A percentile compares a stretch with the other conserved stretches of the same genome.
Conservation (phyloP, 2,113 vertebrate species). For the Hippocampus barbouri region DNA sequence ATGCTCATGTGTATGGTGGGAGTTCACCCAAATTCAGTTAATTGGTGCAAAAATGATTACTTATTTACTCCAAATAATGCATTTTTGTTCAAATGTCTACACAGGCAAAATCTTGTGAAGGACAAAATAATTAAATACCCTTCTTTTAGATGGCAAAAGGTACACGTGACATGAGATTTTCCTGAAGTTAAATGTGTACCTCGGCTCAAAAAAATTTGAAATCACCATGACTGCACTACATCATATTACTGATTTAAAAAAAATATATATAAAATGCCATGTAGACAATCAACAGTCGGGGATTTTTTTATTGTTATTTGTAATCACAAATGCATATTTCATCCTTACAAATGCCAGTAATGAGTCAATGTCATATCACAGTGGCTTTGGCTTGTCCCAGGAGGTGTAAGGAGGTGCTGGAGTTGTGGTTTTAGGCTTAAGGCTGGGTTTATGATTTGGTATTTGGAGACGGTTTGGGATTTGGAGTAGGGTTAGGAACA, state of each 20-base stretch:
- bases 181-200: background rate
- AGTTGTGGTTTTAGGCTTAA: slow-evolving; percentile 49
- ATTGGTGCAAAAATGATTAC: no score
- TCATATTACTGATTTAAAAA: background rate
- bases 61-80: no score
- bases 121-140: no score
- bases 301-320: slow-evolving; percentile 51
- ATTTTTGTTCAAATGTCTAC: no score
- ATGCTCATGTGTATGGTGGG: no score
- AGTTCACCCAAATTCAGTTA: no score
- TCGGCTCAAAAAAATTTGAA: background rate
- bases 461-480: slow-evolving; percentile 39
- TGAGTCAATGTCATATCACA: slow-evolving; percentile 35
- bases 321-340: slow-evolving; percentile 47
- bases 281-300: background rate
- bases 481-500: slow-evolving; percentile 7
- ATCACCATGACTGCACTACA: background rate
- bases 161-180: background rate
- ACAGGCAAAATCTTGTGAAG: no score
- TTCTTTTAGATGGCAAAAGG: no score
- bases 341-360: slow-evolving; percentile 41
- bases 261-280: background rate
- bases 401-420: slow-evolving; percentile 33
- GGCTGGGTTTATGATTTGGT: slow-evolving; percentile 53
- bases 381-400: slow-evolving; percentile 45